Conservation (phyloP, 2,113 vertebrate genomes). For the Puma concolor region DNA sequence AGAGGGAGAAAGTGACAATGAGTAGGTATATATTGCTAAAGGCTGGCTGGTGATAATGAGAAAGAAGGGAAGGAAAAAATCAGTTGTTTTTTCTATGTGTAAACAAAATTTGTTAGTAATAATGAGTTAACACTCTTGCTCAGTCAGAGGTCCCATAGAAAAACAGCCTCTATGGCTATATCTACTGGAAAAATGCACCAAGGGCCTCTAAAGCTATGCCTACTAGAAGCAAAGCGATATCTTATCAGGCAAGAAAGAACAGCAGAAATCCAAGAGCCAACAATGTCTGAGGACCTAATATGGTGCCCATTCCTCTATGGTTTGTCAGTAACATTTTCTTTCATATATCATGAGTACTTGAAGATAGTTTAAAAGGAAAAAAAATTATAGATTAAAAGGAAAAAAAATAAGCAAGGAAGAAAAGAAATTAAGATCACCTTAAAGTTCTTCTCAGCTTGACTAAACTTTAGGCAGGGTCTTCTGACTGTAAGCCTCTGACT, state of each 20-base stretch:
- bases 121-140: neutral
- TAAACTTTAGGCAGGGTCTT: neutral
- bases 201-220: neutral
- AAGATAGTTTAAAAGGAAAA: neutral
- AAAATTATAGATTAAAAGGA: neutral
- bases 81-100: neutral
- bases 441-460: neutral
- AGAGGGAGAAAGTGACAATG: neutral
- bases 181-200: neutral
- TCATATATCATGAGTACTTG: neutral
- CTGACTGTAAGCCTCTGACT: accelerated
- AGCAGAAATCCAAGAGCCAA: neutral
- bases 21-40: neutral
- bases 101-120: neutral
- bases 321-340: neutral
- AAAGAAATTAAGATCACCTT: neutral
- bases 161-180: neutral
- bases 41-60: neutral
- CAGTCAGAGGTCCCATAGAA: neutral
- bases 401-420: neutral
- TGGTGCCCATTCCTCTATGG: neutral
- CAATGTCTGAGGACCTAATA: neutral
- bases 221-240: neutral
- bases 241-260: neutral
- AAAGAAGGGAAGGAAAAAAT: neutral